phyloP scores from a whole-genome alignment of 2,888 invertebrate species.

The Plagodis pulveraria region DNA sequence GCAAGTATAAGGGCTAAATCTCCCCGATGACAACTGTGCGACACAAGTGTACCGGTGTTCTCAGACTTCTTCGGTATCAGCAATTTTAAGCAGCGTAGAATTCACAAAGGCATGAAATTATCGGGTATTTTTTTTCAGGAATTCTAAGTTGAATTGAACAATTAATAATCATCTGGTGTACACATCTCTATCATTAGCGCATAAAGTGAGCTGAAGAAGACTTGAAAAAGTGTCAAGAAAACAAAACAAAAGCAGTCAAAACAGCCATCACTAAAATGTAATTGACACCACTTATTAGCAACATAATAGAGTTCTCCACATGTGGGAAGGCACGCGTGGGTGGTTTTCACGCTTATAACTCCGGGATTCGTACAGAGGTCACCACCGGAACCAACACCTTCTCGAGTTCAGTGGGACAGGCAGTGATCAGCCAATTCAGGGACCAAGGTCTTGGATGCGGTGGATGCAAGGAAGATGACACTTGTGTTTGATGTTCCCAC shows the following conservation, averaged over 20 bases:
- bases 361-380: conserved; percentile 50
- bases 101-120: too few species aligned
- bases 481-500: conserved; percentile 26
- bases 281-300: conserved; percentile 27
- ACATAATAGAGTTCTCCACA: conserved; percentile 17
- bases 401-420: conserved; percentile 53
- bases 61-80: too few species aligned
- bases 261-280: conserved; percentile 16
- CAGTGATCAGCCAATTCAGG: conserved; percentile 27
- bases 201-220: background rate
- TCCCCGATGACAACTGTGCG: too few species aligned
- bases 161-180: too few species aligned
- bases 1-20: too few species aligned
- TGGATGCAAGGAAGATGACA: conserved; percentile 32
- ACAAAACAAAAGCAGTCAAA: background rate
- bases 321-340: conserved; percentile 52
- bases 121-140: too few species aligned
- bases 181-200: too few species aligned
- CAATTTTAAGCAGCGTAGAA: too few species aligned
- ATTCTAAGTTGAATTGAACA: too few species aligned
- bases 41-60: too few species aligned
- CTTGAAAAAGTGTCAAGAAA: conserved; percentile 9
- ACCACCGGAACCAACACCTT: conserved; percentile 50
- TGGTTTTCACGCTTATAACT: conserved; percentile 67
- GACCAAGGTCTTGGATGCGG: conserved; percentile 46